Evolutionary conservation across 2,797 vertebrate genomes (phyloP), one percentile per base, ranked within the genome.

Genomic region (Hozukius guyotensis): DNA sequence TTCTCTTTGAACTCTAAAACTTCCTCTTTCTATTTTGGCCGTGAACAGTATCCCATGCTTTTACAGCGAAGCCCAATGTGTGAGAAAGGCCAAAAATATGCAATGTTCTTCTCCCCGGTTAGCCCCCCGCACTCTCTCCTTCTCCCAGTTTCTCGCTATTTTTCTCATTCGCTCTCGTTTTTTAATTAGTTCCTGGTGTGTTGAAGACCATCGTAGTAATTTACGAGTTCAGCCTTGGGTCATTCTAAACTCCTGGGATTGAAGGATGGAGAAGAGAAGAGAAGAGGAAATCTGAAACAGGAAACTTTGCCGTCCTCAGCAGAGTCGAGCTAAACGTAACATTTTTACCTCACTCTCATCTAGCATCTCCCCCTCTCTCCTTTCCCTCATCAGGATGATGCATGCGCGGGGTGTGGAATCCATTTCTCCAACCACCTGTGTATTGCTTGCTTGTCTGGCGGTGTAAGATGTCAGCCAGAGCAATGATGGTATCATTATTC

Each of bases 401-500:
- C 70, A 92, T 87, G 79, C 88, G 78, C 18, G 20, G 79, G 71
- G 74, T 27, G 83, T 80, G 69, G 38, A 84, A 83, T 78, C 87
- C 72, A 85, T 93, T 89, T 88, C 78, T 87, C 82, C 87, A 85
- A 87, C 88, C 89, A 92, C 84, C 87, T 92, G 86, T 88, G 89
- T 79, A 89, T 90, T 83, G 82, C 86, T 90, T 88, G 77, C 75
- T 76, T 86, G 88, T 92, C 83, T 89, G 81, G 84, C 70, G 82
- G 83, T 78, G 82, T 80, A 86, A 84, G 78, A 84, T 86, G 90
- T 91, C 91, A 91, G 75, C 66, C 78, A 78, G 77, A 86, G 82
- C 83, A 85, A 88, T 84, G 88, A 91, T 91, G 91, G 88, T 88
- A 91, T 90, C 89, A 93, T 87, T 89, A 90, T 90, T 92, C 91